A percentile compares a stretch with the other conserved stretches of the same genome.
phyloP scores from a whole-genome alignment of 2,797 vertebrate species.

The Prionace glauca region DNA sequence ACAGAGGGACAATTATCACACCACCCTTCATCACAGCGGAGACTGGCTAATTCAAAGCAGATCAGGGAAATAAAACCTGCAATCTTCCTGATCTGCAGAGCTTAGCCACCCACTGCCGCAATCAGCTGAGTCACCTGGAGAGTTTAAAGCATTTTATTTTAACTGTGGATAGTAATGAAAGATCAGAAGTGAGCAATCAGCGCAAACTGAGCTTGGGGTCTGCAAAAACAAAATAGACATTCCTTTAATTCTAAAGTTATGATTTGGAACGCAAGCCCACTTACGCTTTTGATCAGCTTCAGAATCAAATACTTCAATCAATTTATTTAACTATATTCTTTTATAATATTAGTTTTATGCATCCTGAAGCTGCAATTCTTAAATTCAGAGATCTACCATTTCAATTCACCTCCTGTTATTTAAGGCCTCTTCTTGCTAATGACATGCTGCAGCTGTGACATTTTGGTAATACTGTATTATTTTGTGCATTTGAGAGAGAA shows the following conservation, averaged over 20 bases:
- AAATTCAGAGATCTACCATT: background rate
- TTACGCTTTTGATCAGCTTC: background rate
- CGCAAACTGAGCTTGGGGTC: background rate
- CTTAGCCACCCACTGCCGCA: background rate
- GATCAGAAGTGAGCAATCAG: background rate
- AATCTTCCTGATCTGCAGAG: background rate
- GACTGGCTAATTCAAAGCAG: background rate
- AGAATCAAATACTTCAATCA: background rate
- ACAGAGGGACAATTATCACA: background rate
- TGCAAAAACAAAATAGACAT: background rate
- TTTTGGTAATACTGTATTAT: conserved; percentile 6
- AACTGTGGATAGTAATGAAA: background rate
- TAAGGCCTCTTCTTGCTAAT: background rate
- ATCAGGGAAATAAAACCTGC: conserved; percentile 9
- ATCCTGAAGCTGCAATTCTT: background rate
- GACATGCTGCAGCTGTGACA: background rate
- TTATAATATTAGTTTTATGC: background rate
- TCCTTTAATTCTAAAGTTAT: background rate
- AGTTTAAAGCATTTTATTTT: background rate
- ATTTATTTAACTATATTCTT: background rate
- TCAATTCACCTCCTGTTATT: conserved; percentile 6
- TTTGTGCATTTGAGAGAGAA: conserved; percentile 10
- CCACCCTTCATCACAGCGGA: background rate
- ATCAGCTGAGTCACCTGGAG: background rate
- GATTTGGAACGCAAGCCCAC: background rate